Evolutionary conservation across 2,888 invertebrate species (phyloP).

Genomic region (Catocala nupta): DNA sequence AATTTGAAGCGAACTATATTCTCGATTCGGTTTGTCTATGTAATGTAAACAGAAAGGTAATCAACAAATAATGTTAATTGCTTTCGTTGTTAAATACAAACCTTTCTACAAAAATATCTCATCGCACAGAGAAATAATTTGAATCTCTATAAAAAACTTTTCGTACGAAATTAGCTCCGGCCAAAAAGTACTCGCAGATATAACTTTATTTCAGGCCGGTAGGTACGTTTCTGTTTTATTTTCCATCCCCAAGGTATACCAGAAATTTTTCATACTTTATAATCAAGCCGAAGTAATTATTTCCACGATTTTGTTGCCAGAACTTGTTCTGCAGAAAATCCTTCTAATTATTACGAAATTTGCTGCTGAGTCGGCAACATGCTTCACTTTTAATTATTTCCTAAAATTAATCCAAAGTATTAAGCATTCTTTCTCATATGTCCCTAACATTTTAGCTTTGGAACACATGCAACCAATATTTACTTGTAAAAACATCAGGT

Average conservation of each 20-base stretch:
- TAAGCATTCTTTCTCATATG: too few species aligned
- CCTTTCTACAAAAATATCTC: background rate
- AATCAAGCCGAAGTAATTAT: background rate
- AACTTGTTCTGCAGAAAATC: background rate
- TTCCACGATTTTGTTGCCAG: background rate
- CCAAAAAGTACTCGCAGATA: slow-evolving; percentile 22
- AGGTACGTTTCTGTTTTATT: slow-evolving; percentile 2
- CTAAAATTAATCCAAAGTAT: too few species aligned
- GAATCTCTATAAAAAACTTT: slow-evolving; percentile 42
- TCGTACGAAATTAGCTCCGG: slow-evolving; percentile 33
- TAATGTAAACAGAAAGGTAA: too few species aligned
- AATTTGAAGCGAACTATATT: too few species aligned
- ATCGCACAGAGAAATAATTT: slow-evolving; percentile 27
- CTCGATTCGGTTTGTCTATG: too few species aligned
- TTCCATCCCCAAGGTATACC: background rate
- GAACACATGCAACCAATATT: too few species aligned
- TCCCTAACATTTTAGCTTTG: too few species aligned
- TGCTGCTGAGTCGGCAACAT: background rate
- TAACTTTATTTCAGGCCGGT: slow-evolving; percentile 21
- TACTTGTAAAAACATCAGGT: too few species aligned
- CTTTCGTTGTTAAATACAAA: too few species aligned
- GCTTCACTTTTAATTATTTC: background rate
- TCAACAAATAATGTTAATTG: too few species aligned
- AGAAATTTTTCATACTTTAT: background rate
- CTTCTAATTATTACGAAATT: background rate